Conservation (phyloP, 1,140 invertebrate species). For the Rhagoletis pomonella region DNA sequence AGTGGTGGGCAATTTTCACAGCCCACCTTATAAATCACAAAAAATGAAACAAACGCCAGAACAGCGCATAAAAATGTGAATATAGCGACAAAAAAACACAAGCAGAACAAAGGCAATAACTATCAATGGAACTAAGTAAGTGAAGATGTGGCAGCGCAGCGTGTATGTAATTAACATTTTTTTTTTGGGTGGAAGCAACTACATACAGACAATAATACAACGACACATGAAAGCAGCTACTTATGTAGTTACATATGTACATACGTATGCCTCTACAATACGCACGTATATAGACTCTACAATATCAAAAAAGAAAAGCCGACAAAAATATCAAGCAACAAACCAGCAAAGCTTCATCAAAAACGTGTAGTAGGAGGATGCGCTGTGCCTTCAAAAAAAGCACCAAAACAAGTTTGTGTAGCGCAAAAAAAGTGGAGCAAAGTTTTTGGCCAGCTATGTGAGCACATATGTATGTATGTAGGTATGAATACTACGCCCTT, state of each 20-base stretch:
- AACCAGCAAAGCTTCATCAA: not conserved
- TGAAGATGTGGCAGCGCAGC: not conserved
- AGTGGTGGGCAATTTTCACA: slow-evolving; percentile 29
- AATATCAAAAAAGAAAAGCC: not conserved
- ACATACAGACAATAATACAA: too few relatives aligned
- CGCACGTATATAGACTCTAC: not conserved
- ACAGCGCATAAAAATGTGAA: not conserved
- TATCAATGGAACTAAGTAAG: not conserved
- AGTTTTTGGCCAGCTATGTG: not conserved
- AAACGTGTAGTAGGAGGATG: slow-evolving; percentile 41
- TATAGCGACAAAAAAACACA: not conserved
- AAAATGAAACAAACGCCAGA: not conserved
- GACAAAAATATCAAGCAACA: not conserved
- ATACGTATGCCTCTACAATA: not conserved
- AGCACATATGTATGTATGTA: too few relatives aligned
- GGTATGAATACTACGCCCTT: slow-evolving; percentile 11
- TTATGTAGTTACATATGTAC: not conserved
- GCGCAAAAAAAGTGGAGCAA: slow-evolving; percentile 31
- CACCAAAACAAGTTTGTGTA: not conserved
- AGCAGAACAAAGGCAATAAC: not conserved
- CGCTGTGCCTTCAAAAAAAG: not conserved
- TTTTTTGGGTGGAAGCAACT: not conserved
- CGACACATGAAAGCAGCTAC: not conserved
- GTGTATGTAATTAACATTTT: not conserved
- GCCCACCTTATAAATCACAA: slow-evolving; percentile 37